Base-by-base conservation (phyloP, 2,113 vertebrate genomes). In the Brachionichthys hirsutus region DNA sequence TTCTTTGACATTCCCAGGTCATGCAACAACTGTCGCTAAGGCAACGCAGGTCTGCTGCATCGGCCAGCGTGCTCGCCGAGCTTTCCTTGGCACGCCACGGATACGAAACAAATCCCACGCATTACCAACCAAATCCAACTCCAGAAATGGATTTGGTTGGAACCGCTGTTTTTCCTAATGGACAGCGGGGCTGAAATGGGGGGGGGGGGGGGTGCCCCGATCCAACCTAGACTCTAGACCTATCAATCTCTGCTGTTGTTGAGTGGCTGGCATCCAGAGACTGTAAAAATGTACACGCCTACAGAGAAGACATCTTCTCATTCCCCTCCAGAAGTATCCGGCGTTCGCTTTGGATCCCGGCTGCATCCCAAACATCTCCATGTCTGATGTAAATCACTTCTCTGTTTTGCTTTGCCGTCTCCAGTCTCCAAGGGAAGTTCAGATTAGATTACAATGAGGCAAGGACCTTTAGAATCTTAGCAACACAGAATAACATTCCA, bases 211-310 rank as follows among this genome's bases (percentile, higher is more conserved):
- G 62, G 74, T 75, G 59, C 66, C 68, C 57, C 12, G 80, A 47
- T 70, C 50, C 58, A 70, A 84, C 84, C 75, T 84, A 82, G 78
- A 84, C 77, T 78, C 52, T 36, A 61, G 57, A 76, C 70, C 75
- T 67, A 81, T 87, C 77, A 81, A 83, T 85, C 77, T 85, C 50
- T 43, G 72, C 70, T 24, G 64, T 22, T 73, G 72, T 70, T 65
- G 75, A 71, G 64, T 66, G 66, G 73, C 75, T 80, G 84, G 59
- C 64, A 62, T 80, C 57, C 70, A 61, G 55, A 57, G 22, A 20
- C 54, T 90, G 87, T 73, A 63, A 77, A 75, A 67, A 65, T 64
- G 83, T 88, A 84, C 70, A 88, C 70, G 73, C 75, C 75, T 75
- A 55, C 69, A 63, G 67, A 40, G 52, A 70, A 88, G 78, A 79